Conservation (phyloP, 2,888 invertebrate species). For the Euclidia mi region DNA sequence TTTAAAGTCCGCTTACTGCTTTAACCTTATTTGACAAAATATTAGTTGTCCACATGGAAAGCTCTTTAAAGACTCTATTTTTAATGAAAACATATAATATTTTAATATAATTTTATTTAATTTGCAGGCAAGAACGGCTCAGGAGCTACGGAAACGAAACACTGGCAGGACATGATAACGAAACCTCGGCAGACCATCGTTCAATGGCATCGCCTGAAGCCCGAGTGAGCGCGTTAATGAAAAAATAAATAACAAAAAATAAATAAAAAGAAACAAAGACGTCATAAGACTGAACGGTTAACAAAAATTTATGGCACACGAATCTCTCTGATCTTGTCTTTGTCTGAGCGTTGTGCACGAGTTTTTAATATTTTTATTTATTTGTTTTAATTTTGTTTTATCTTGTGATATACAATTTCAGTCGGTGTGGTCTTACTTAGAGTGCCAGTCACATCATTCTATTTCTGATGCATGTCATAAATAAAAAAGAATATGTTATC, state of each 20-base stretch:
- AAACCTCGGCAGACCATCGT: conserved; percentile 98
- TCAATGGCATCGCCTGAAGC: conserved; percentile 99
- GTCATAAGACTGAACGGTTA: conserved; percentile 89
- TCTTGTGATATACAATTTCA: too few relatives aligned
- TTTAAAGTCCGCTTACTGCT: too few relatives aligned
- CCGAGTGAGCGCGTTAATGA: conserved; percentile 91
- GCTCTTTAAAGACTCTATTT: too few relatives aligned
- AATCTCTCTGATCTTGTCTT: conserved; percentile 61
- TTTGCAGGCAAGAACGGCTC: conserved; percentile 97
- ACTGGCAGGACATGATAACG: conserved; percentile 99
- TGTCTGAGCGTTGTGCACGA: conserved; percentile 47
- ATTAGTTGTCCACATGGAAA: too few relatives aligned
- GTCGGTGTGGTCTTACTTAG: too few relatives aligned
- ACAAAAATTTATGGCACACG: conserved; percentile 72
- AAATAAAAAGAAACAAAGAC: conserved; percentile 71
- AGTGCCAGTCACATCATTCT: too few relatives aligned
- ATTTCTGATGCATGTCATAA: too few relatives aligned
- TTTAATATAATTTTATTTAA: neutral
- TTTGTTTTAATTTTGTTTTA: too few relatives aligned
- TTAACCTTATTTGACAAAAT: too few relatives aligned
- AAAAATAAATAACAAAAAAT: conserved; percentile 30
- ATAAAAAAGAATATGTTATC: too few relatives aligned
- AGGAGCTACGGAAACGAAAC: conserved; percentile 98
- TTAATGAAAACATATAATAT: too few relatives aligned
- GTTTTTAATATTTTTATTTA: conserved; percentile 17